Percentiles rank a stretch among this genome's conserved stretches.
phyloP scores from a whole-genome alignment of 2,888 invertebrate species.

The Salticus scenicus region DNA sequence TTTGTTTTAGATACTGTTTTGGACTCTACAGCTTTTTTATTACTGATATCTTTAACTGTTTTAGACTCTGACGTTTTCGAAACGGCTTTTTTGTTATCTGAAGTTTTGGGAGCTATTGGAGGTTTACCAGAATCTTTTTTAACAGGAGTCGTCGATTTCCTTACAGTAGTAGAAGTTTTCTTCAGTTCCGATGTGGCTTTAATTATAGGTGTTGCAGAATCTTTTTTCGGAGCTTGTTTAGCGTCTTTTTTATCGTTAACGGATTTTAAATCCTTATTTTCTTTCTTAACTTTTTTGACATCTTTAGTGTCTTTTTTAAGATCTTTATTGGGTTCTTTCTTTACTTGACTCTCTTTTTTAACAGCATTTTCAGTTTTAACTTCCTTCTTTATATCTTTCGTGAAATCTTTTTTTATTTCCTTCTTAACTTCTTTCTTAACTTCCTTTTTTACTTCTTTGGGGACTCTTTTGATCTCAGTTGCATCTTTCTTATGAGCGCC shows the following conservation, averaged over 20 bases:
- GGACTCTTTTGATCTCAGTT: slow-evolving; percentile 19
- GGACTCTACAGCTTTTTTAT: slow-evolving; percentile 50
- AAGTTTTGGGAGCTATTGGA: slow-evolving; percentile 23
- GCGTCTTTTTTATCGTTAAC: slow-evolving; percentile 29
- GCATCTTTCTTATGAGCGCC: slow-evolving; percentile 33
- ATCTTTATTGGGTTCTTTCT: slow-evolving; percentile 45
- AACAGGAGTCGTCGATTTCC: slow-evolving; percentile 28
- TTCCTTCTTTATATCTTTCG: slow-evolving; percentile 41
- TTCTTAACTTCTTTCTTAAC: slow-evolving; percentile 40
- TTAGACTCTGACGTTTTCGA: slow-evolving; percentile 48
- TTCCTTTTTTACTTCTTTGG: slow-evolving; percentile 40
- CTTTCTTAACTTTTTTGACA: slow-evolving; percentile 46
- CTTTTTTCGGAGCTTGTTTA: slow-evolving; percentile 44
- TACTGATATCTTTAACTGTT: slow-evolving; percentile 51
- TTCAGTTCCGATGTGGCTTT: slow-evolving; percentile 52
- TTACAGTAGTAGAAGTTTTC: slow-evolving; percentile 32
- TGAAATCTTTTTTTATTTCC: slow-evolving; percentile 26
- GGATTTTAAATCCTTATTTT: slow-evolving; percentile 45
- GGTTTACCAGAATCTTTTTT: slow-evolving; percentile 54
- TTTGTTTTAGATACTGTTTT: slow-evolving; percentile 57
- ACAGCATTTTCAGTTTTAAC: slow-evolving; percentile 29
- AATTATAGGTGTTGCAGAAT: not conserved
- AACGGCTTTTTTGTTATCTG: slow-evolving; percentile 40
- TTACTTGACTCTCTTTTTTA: slow-evolving; percentile 27
- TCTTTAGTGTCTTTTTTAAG: slow-evolving; percentile 45